phyloP scores from a whole-genome alignment of 1,140 invertebrate species.

The Rhopalosiphum maidis region DNA sequence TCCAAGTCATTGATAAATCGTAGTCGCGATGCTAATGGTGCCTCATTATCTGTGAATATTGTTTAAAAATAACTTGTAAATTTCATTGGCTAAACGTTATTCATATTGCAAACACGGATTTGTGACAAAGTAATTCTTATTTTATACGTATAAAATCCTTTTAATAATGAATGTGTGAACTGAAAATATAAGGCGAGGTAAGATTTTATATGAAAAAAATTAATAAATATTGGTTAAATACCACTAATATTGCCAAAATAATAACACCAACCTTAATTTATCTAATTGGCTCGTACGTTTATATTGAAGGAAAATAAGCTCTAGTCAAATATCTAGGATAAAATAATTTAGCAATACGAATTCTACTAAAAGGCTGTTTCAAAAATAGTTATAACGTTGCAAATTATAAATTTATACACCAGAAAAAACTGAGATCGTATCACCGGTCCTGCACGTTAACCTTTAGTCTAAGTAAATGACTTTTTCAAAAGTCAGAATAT shows the following conservation, averaged over 20 bases:
- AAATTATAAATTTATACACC: neutral
- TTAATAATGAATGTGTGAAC: too few relatives aligned
- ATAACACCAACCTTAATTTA: too few relatives aligned
- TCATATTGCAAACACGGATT: too few relatives aligned
- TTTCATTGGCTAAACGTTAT: neutral
- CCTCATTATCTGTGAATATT: neutral
- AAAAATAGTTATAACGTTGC: neutral
- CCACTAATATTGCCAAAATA: too few relatives aligned
- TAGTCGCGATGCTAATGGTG: neutral
- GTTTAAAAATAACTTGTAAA: neutral
- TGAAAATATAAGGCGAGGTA: neutral
- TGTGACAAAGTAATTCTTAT: neutral
- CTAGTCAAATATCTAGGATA: neutral
- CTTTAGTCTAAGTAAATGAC: too few relatives aligned
- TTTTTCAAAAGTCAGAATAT: too few relatives aligned
- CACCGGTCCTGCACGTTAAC: too few relatives aligned
- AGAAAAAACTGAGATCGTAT: neutral
- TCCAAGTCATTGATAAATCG: too few relatives aligned
- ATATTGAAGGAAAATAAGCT: neutral
- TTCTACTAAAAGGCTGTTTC: neutral
- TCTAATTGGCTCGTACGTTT: too few relatives aligned
- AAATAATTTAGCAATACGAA: neutral
- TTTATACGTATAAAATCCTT: neutral
- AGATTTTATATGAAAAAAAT: too few relatives aligned
- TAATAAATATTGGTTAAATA: too few relatives aligned